Evolutionary conservation across 2,797 vertebrate genomes (phyloP), one percentile per base, ranked within the genome.

Genomic region (Phrynocephalus vlangalii): DNA sequence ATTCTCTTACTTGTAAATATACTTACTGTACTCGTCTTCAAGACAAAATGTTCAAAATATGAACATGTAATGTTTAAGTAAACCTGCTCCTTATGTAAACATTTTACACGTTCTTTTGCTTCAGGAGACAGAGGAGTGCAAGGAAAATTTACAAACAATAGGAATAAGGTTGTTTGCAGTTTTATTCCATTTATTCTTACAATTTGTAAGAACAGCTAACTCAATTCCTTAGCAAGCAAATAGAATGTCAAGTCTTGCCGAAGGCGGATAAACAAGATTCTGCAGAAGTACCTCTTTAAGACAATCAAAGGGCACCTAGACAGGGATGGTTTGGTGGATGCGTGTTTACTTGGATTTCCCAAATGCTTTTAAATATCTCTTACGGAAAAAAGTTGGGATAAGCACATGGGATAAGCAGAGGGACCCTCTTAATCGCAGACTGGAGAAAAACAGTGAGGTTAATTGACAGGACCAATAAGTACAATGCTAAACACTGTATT

Each of bases 61-160:
- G 50, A 84, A 63, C n/a, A 72, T 20, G 48, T 72, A 83, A 83
- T n/a, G 50, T 63, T 73, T 66, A 77, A 78, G 10, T 66, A 85
- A 67, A 76, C 73, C 44, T 66, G 24, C 44, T 48, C 28, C 28
- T 67, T 78, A 77, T 63, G 63, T 78, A n/a, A 67, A 85, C n/a
- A 67, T 20, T 67, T 85, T 22, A 50, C 8, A 15, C 24, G 28
- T 75, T 63, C 22, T 16, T 48, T 50, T 83, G 48, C 18, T 33
- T 18, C 50, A 60, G 24, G n/a, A 56, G 52, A 26, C 18, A 20
- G 24, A 9, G 60, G 30, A 60, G 4, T 70, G n/a, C 48, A 79
- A 70, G 68, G 28, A 52, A 70, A 66, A 33, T 68, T 9, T 33
- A 48, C 13, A 5, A 63, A 18, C 18, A 72, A 28, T 13, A 20